phyloP scores from a whole-genome alignment of 2,113 vertebrate species.

The Morone saxatilis region DNA sequence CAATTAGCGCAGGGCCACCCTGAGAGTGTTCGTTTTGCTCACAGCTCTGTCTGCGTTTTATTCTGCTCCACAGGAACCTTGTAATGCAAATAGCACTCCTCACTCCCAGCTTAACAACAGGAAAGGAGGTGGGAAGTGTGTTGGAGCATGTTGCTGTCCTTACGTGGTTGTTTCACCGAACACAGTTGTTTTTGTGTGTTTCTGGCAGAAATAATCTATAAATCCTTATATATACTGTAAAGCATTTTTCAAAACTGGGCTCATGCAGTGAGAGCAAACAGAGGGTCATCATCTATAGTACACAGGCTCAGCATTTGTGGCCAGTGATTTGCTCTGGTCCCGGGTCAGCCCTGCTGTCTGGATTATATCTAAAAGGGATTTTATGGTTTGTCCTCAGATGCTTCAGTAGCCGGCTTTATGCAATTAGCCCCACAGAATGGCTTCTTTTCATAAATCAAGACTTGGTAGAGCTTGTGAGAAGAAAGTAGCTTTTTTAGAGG shows the following conservation, averaged over 20 bases:
- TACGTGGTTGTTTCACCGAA: constrained; percentile 2
- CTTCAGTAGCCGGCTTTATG: constrained; percentile 36
- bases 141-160: constrained; percentile 4
- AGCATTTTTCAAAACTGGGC: constrained; percentile 1
- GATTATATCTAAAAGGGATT: constrained; percentile 37
- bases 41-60: constrained; percentile 66
- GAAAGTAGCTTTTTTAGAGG: background rate
- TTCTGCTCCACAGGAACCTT: constrained; percentile 69
- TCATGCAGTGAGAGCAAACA: constrained; percentile 17
- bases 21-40: constrained; percentile 72
- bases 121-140: constrained; percentile 34
- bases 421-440: constrained; percentile 42
- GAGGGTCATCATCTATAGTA: constrained; percentile 30
- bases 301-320: constrained; percentile 17
- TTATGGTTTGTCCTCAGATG: constrained; percentile 39
- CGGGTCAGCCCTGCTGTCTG: constrained; percentile 23
- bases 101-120: constrained; percentile 56
- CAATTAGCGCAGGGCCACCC: constrained; percentile 81
- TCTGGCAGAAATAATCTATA: constrained; percentile 2
- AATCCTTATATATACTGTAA: constrained; percentile 2
- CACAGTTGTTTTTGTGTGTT: constrained; percentile 1
- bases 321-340: constrained; percentile 12
- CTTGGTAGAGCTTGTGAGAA: constrained; percentile 1
- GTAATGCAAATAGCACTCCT: constrained; percentile 72
- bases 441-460: constrained; percentile 84